These are phyloP conservation scores for Patella depressa DNA, from an alignment of 2,888 invertebrate genomes.

Conservation along the genomic window DNA sequence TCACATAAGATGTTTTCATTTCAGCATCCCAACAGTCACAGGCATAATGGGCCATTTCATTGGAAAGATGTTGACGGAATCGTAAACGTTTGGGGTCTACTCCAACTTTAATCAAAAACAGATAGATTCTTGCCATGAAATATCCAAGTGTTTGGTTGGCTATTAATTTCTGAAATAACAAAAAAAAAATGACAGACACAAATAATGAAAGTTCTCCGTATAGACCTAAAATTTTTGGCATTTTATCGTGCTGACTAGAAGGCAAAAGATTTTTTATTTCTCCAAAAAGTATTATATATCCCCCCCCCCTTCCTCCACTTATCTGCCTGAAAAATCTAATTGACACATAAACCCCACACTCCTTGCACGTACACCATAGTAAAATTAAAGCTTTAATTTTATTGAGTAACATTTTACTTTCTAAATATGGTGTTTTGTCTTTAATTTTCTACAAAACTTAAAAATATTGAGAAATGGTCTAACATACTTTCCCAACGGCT, in stretches of 20 bases:
- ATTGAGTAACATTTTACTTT: no score
- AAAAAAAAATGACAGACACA: neutral
- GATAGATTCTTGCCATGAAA: constrained; percentile 95
- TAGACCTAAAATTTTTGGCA: no score
- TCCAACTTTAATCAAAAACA: constrained; percentile 88
- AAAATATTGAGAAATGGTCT: neutral
- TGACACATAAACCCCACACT: no score
- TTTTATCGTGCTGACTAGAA: no score
- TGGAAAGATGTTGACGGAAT: constrained; percentile 98
- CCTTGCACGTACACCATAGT: no score
- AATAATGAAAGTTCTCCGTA: no score
- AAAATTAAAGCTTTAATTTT: no score
- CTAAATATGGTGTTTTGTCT: no score
- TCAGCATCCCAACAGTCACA: constrained; percentile 99
- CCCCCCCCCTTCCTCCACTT: no score
- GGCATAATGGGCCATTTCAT: constrained; percentile 99
- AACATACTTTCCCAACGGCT: constrained; percentile 81
- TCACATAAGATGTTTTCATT: constrained; percentile 92
- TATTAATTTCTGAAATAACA: constrained; percentile 76
- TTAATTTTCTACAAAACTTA: neutral
- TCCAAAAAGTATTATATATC: no score
- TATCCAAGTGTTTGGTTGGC: constrained; percentile 98
- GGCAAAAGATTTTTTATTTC: no score
- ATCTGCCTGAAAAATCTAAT: no score
- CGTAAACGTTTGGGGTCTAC: constrained; percentile 87